Conservation (phyloP, 30 jellyfish, hydroid and myxozoan species). For the Aurelia aurita complex sp. Pacific region DNA sequence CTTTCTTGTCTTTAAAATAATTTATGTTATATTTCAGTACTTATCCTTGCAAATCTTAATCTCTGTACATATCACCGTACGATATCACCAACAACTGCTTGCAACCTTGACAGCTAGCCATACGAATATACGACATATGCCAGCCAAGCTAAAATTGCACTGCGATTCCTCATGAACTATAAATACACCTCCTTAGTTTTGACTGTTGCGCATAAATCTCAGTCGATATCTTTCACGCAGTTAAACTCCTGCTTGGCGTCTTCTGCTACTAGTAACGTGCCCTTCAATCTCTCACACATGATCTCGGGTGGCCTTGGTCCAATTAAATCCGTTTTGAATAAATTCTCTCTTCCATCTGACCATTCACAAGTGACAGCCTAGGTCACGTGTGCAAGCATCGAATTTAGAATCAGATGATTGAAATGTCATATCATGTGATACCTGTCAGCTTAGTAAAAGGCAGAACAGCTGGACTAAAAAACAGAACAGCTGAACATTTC, state of each 20-base stretch:
- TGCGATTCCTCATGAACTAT: neutral
- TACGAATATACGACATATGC: no score
- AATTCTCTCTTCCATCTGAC: neutral
- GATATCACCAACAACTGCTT: no score
- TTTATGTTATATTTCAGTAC: no score
- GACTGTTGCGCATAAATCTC: conserved; percentile 15
- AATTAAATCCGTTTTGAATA: neutral
- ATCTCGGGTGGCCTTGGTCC: conserved; percentile 63
- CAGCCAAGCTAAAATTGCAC: neutral
- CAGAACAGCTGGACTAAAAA: no score
- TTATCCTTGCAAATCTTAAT: no score
- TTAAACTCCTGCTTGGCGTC: neutral
- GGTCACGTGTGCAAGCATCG: neutral
- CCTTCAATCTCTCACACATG: conserved; percentile 55
- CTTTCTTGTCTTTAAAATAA: no score
- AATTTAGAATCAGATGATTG: no score
- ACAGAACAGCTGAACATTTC: no score
- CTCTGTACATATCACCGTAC: no score
- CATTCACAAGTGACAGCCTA: neutral
- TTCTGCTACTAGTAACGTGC: conserved; percentile 22
- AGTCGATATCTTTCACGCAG: conserved; percentile 33
- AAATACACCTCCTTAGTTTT: neutral
- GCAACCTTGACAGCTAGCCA: no score
- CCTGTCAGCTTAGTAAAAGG: no score
- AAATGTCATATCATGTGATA: no score